Evolutionary conservation across 2,797 vertebrate species (phyloP).

Genomic region (Microcaecilia unicolor): DNA sequence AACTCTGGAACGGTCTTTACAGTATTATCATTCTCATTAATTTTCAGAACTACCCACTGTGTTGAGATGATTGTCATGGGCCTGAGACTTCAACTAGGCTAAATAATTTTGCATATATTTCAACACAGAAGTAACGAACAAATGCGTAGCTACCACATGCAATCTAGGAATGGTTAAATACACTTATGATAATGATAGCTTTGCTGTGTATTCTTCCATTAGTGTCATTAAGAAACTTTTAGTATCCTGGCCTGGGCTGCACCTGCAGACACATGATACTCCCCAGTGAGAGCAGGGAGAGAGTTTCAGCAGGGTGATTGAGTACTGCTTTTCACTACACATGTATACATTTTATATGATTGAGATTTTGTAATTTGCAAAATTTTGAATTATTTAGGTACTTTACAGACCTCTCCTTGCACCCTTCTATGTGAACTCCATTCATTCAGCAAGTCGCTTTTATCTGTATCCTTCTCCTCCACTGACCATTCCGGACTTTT

Average conservation of each 20-base stretch:
- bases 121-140: conserved; percentile 63
- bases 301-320: too few relatives aligned
- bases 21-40: conserved; percentile 99
- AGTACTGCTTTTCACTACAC: too few relatives aligned
- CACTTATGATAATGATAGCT: conserved; percentile 42
- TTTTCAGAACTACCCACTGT: conserved; percentile 95
- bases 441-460: too few relatives aligned
- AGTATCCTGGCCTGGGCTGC: conserved; percentile 17
- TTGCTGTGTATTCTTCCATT: conserved; percentile 39
- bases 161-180: conserved; percentile 47
- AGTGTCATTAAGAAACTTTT: conserved; percentile 28
- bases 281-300: too few relatives aligned
- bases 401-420: too few relatives aligned
- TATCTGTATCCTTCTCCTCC: too few relatives aligned
- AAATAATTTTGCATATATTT: conserved; percentile 74
- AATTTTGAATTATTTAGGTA: too few relatives aligned
- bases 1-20: conserved; percentile 97
- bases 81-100: conserved; percentile 93
- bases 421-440: too few relatives aligned
- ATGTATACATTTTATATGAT: too few relatives aligned
- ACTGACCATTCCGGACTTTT: too few relatives aligned
- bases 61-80: conserved; percentile 97
- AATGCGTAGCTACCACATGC: conserved; percentile 56
- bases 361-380: too few relatives aligned
- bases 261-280: conserved; percentile 24